Evolutionary conservation across 2,888 invertebrate genomes (phyloP), one percentile per base, ranked within the genome.

Genomic region (Euproctis similis): DNA sequence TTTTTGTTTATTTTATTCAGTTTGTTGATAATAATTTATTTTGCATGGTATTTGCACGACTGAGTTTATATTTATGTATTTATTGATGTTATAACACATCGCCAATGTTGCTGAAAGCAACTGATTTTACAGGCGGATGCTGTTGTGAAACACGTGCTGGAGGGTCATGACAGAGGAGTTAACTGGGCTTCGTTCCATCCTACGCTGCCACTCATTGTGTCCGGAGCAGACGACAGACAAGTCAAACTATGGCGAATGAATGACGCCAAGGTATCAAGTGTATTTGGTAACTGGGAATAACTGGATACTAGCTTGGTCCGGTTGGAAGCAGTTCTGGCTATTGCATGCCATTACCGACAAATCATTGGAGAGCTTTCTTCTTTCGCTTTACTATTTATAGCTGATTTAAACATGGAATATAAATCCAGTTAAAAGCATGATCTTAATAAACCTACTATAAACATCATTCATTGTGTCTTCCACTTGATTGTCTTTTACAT

Each of bases 161-260:
- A 96, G 65, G 96, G 96, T 0, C 97, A 98, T 64, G 97, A 97
- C 74, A 90, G 99, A 26, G 98, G 98, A 7, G 98, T 99, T 0
- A 99, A 99, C 84, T 99, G 98, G 98, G 98, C 97, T 0, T 89
- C 93, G 22, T 99, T 99, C 84, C 98, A 99, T 72, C 96, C 97
- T 2, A 92, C 92, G 1, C 84, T 98, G 51, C 98, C 98, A 0
- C 85, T 98, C 19, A 95, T 98, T 46, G 96, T 95, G 0, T 98
- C 98, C 0, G 98, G 97, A 0, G 98, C 98, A n/a, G 99, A 99
- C 68, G 99, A 99, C 76, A 87, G 98, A 8, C 95, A 96, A 64
- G 93, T 99, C 25, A 99, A 99, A 71, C 85, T 99, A 47, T 99
- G 98, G 98, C 88, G 99, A 39, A 97, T 97, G 97, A 98, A 97